Conservation (phyloP, 64 coral and sea anemone species). For the Actinia tenebrosa region DNA sequence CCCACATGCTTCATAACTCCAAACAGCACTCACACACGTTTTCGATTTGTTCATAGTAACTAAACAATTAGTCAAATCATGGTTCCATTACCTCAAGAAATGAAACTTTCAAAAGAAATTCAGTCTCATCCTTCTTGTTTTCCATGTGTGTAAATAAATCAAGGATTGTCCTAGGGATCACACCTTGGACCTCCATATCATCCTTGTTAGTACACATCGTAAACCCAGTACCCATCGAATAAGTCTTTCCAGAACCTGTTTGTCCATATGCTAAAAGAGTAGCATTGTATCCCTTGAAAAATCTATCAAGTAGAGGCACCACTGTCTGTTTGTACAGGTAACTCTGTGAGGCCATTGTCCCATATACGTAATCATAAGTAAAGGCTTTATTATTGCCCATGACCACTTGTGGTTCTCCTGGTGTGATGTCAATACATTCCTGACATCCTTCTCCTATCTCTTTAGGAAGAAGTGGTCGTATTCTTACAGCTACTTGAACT, state of each 20-base stretch:
- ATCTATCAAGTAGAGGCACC: slow-evolving; percentile 68
- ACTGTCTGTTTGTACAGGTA: slow-evolving; percentile 67
- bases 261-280: slow-evolving; percentile 94
- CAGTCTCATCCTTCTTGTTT: slow-evolving; percentile 53
- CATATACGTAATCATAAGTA: slow-evolving; percentile 96
- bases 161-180: slow-evolving; percentile 78
- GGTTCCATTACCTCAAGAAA: slow-evolving; percentile 79
- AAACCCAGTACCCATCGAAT: slow-evolving; percentile 91
- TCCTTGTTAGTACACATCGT: slow-evolving; percentile 50
- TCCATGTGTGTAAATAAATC: slow-evolving; percentile 70
- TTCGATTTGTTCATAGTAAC: no score
- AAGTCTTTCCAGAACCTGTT: slow-evolving; percentile 95
- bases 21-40: no score
- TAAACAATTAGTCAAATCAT: background rate
- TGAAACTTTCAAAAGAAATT: slow-evolving; percentile 82
- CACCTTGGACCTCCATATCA: slow-evolving; percentile 45
- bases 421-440: slow-evolving; percentile 70
- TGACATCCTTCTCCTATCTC: slow-evolving; percentile 84
- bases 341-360: slow-evolving; percentile 39
- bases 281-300: slow-evolving; percentile 91
- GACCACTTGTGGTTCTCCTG: slow-evolving; percentile 78
- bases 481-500: slow-evolving; percentile 82
- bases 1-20: no score
- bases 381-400: slow-evolving; percentile 90
- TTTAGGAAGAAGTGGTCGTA: slow-evolving; percentile 78